These are phyloP conservation scores for Nylanderia fulva DNA, from an alignment of 1,140 invertebrate species.

Conservation along the genomic window DNA sequence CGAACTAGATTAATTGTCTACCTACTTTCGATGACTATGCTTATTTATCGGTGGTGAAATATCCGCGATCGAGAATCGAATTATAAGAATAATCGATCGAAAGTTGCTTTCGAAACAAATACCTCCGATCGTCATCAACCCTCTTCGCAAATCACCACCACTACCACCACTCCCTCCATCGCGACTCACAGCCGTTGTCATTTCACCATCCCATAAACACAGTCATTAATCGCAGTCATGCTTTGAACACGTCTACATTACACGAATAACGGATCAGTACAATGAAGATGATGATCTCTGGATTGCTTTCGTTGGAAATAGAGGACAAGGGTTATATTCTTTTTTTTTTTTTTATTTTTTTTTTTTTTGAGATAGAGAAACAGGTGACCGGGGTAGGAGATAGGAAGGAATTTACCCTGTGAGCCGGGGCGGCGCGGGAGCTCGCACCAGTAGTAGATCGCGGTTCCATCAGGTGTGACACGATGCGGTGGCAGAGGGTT, in stretches of 20 bases:
- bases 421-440: constrained; percentile 85
- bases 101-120: neutral
- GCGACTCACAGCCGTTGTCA: neutral
- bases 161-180: constrained; percentile 31
- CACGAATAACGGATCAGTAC: constrained; percentile 15
- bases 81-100: too few species aligned
- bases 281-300: constrained; percentile 39
- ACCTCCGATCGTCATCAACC: neutral
- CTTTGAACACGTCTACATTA: constrained; percentile 33
- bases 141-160: constrained; percentile 59
- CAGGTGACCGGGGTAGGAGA: neutral
- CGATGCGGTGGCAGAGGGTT: constrained; percentile 89
- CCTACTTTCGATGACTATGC: constrained; percentile 65
- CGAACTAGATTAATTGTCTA: neutral
- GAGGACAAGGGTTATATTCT: neutral
- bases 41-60: constrained; percentile 72
- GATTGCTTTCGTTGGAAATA: neutral
- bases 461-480: constrained; percentile 92
- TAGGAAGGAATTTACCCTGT: constrained; percentile 82
- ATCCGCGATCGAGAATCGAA: neutral
- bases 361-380: neutral
- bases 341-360: neutral
- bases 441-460: constrained; percentile 94
- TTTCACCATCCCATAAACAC: constrained; percentile 74
- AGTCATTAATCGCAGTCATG: constrained; percentile 61